phyloP scores from a whole-genome alignment of 2,888 invertebrate genomes.

The Apomyelois bistriatella region DNA sequence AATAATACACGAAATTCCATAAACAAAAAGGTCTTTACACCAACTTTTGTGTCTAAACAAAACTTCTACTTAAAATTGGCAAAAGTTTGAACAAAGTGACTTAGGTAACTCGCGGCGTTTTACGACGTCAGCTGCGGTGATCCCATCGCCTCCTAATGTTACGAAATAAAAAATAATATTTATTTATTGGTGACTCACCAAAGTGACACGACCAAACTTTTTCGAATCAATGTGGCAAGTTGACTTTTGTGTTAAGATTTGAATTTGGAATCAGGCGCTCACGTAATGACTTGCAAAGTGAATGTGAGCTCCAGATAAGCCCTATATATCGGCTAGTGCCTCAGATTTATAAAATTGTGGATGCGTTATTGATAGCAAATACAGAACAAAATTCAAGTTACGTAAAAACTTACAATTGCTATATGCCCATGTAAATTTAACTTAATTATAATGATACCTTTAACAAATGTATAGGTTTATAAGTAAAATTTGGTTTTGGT shows the following conservation, averaged over 20 bases:
- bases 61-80: constrained; percentile 65
- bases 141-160: constrained; percentile 69
- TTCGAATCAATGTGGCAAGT: constrained; percentile 33
- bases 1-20: constrained; percentile 49
- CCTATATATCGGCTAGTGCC: constrained; percentile 31
- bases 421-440: too few species aligned
- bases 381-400: too few species aligned
- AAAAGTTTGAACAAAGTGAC: constrained; percentile 75
- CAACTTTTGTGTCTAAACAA: constrained; percentile 63
- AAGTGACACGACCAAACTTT: constrained; percentile 43
- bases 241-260: constrained; percentile 20
- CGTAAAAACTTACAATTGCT: too few species aligned
- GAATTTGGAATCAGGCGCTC: constrained; percentile 11
- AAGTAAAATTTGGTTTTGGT: too few species aligned
- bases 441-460: too few species aligned
- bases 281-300: constrained; percentile 15
- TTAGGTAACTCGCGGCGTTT: constrained; percentile 63
- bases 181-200: constrained; percentile 49
- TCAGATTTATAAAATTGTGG: background rate
- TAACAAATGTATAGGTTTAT: too few species aligned
- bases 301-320: constrained; percentile 48
- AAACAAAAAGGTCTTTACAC: constrained; percentile 57
- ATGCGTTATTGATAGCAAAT: background rate
- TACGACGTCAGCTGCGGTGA: constrained; percentile 69
- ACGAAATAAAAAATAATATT: constrained; percentile 66